Evolutionary conservation across 2,113 vertebrate species (phyloP), one percentile per base, ranked within the genome.

Genomic region (Zosterops borbonicus): DNA sequence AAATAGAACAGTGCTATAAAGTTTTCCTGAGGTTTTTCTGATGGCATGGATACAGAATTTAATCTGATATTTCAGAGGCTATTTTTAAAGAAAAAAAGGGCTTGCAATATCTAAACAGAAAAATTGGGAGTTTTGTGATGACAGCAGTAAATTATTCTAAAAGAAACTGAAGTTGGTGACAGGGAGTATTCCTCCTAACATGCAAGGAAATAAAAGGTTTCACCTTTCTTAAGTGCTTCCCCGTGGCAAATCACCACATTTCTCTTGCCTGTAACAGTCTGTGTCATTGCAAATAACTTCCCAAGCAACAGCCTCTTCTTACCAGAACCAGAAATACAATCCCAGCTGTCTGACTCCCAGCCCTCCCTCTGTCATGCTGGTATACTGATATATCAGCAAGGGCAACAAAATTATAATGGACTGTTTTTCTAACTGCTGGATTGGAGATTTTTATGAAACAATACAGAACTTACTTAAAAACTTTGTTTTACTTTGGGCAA

Each of bases 21-120:
- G 28, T 27, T 68, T 78, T 71, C 77, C 41, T 75, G 50, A 78
- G 39, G 4, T 37, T 87, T 79, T 93, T 44, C 52, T 67, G 33
- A 74, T 77, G 73, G 76, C 71, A 49, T 16, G 25, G 24, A 68
- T 86, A 37, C 44, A 56, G 69, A 60, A 83, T 71, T 52, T 94
- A 64, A 63, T 91, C 64, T 65, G 53, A 55, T 87, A 64, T 85
- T 94, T 90, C 90, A 95, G 77, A 76, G 55, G 56, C 58, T 96
- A n/a, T 73, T 90, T 87, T 87, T 59, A 56, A 41, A 31, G 18
- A 49, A 37, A 84, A 84, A 94, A 77, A 29, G 16, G 2, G 19
- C 55, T 87, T 65, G 63, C 67, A 46, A 55, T 69, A 56, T 71
- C 39, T 68, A n/a, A 25, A 29, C 23, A 52, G 52, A 80, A 89